A percentile compares a stretch with the other conserved stretches of the same genome.
These are phyloP conservation scores for Netelia melanura DNA, from an alignment of 2,888 invertebrate genomes.

Conservation along the genomic window DNA sequence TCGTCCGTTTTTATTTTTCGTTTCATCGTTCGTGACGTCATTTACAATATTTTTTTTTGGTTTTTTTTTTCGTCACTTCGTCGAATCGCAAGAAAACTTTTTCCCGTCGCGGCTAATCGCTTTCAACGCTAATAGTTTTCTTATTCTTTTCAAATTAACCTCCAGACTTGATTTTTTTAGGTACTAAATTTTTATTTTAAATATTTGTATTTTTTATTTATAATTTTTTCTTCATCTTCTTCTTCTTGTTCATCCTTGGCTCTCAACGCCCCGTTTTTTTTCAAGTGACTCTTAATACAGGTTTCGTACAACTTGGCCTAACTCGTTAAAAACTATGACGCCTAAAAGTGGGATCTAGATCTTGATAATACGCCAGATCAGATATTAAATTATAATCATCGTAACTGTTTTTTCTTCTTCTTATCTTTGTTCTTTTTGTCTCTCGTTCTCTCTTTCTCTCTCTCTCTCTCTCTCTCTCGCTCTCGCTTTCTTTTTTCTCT, in stretches of 20 bases:
- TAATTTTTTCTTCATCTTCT: constrained; percentile 17
- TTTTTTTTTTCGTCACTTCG: not conserved
- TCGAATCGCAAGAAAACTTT: constrained; percentile 61
- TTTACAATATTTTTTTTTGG: too few relatives aligned
- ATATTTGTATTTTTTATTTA: constrained; percentile 42
- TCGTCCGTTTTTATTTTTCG: constrained; percentile 1
- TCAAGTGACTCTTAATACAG: constrained; percentile 67
- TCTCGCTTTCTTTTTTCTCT: constrained; percentile 57
- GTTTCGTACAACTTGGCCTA: constrained; percentile 75
- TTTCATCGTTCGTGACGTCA: constrained; percentile 7
- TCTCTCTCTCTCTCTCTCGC: constrained; percentile 3
- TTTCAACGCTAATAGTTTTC: constrained; percentile 63
- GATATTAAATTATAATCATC: constrained; percentile 81
- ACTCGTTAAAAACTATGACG: constrained; percentile 82
- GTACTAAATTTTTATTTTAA: constrained; percentile 68
- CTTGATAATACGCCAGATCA: constrained; percentile 70
- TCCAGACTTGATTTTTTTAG: constrained; percentile 62
- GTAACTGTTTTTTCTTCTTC: constrained; percentile 78
- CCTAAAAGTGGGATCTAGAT: constrained; percentile 81
- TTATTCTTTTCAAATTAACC: constrained; percentile 38
- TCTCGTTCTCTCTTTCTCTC: constrained; percentile 2
- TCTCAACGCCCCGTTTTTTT: constrained; percentile 9
- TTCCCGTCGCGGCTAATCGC: constrained; percentile 35
- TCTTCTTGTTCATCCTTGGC: constrained; percentile 13
- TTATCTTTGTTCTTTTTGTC: not conserved